Evolutionary conservation across 2,113 vertebrate species (phyloP), one percentile per base, ranked within the genome.

Genomic region (Syngnathoides biaculeatus): DNA sequence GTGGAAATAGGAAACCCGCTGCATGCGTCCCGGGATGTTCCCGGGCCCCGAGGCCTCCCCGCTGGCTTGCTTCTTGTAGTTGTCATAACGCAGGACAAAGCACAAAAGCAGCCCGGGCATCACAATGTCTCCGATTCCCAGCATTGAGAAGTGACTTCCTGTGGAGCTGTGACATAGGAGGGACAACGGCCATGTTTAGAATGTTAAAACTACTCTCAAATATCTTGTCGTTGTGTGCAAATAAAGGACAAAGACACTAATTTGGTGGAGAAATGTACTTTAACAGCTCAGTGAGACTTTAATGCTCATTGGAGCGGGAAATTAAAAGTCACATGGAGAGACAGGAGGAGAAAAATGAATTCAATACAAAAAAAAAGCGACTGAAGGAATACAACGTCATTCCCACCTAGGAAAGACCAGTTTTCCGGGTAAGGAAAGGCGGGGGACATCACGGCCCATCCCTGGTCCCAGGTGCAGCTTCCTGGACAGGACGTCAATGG

Each of bases 1-100:
- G 91, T 99, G 97, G 81, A 99, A 99, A 91, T 99, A 99, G 60
- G 97, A 99, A 79, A 99, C 97, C 55, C 95, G 95, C 84, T 98
- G 96, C 97, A 99, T 99, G 58, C 96, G 94, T 8, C 96, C 96
- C 0, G 96, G 93, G 92, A 94, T 92, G 88, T 95, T 98, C 48
- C 93, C 93, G 0, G 94, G 85, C 0, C 94, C 93, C 0, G 93
- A 92, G 20, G 92, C 91, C 63, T 98, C 96, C 0, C 94, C 91
- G 4, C 38, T 94, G 9, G 97, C 95, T 86, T 98, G 96, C 64
- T 99, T 99, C 82, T 99, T 99, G 84, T 99, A 98, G 92, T 99
- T 99, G 83, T 99, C 97, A 0, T 99, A 99, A 53, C 97, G 96
- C 66, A 99, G 91, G 52, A 99, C 97, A 0, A 99, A 99, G 90